Evolutionary conservation across 2,113 vertebrate genomes (phyloP).

Genomic region (Anser brachyrhynchus): DNA sequence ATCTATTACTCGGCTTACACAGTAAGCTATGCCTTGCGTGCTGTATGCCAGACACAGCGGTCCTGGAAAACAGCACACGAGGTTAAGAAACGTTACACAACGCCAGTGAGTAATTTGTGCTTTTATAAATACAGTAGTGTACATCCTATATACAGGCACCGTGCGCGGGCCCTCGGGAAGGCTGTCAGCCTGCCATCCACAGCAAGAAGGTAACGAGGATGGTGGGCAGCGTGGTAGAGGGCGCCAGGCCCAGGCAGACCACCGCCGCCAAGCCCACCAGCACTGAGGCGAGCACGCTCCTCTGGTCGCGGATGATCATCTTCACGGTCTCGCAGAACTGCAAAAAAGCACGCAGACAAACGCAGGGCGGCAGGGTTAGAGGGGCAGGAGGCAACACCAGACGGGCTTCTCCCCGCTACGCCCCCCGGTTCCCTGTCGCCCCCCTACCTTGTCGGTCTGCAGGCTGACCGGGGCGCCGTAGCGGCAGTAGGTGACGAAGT

Average conservation of each 20-base stretch:
- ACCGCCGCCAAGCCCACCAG: constrained; percentile 85
- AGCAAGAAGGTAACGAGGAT: constrained; percentile 87
- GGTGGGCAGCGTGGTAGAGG: constrained; percentile 86
- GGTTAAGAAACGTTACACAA: constrained; percentile 28
- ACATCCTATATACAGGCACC: constrained; percentile 43
- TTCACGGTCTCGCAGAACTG: constrained; percentile 92
- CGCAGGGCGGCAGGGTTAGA: neutral
- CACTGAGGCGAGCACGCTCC: constrained; percentile 82
- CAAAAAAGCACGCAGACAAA: neutral
- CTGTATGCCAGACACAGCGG: constrained; percentile 12
- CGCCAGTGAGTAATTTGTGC: constrained; percentile 23
- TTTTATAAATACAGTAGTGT: constrained; percentile 73
- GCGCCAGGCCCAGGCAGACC: constrained; percentile 82
- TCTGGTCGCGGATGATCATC: constrained; percentile 90
- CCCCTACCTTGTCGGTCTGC: constrained; percentile 89
- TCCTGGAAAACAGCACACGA: constrained; percentile 42
- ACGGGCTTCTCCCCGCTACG: too few relatives aligned
- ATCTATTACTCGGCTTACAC: constrained; percentile 73
- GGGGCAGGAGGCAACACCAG: too few relatives aligned
- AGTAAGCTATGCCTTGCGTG: constrained; percentile 70
- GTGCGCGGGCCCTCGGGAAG: neutral
- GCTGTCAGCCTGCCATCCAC: constrained; percentile 90
- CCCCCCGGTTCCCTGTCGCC: too few relatives aligned
- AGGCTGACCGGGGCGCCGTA: constrained; percentile 83
- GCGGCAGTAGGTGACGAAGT: constrained; percentile 92